A percentile compares a stretch with the other conserved stretches of the same genome.
phyloP scores from a whole-genome alignment of 2,888 invertebrate species.

The Patella caerulea region DNA sequence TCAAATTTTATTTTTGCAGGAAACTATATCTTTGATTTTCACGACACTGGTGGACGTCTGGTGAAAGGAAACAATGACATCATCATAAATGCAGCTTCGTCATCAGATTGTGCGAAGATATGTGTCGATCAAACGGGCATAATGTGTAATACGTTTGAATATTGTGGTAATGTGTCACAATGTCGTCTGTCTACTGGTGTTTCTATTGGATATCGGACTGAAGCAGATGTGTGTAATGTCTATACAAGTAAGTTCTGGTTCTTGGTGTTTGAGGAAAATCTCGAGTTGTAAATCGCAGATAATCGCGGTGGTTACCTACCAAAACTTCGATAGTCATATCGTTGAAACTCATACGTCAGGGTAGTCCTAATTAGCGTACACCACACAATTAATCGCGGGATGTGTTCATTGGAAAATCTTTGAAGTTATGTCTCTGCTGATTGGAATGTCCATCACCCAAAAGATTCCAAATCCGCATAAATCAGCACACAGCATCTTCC shows the following conservation, averaged over 20 bases:
- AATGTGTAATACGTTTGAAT: constrained; percentile 44
- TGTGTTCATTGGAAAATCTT: too few species aligned
- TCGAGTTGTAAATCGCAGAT: too few species aligned
- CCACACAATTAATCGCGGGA: too few species aligned
- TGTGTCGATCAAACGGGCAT: constrained; percentile 41
- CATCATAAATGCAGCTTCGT: constrained; percentile 31
- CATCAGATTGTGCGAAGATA: constrained; percentile 45
- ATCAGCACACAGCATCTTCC: too few species aligned
- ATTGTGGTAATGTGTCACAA: constrained; percentile 36
- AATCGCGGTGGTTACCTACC: too few species aligned
- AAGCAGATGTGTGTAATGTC: constrained; percentile 33
- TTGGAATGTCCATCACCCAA: too few species aligned
- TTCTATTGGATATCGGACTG: constrained; percentile 16
- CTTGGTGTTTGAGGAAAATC: too few species aligned
- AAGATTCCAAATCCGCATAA: too few species aligned
- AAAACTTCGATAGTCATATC: too few species aligned
- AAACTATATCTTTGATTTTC: constrained; percentile 46
- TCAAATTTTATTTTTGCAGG: constrained; percentile 30
- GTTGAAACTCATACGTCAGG: too few species aligned
- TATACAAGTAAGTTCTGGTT: constrained; percentile 32
- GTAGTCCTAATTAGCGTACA: too few species aligned
- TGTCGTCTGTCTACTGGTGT: constrained; percentile 37
- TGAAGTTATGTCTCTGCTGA: too few species aligned
- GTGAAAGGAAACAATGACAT: constrained; percentile 33
- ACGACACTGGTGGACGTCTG: constrained; percentile 20